phyloP scores from a whole-genome alignment of 2,797 vertebrate genomes.

The Masticophis lateralis region DNA sequence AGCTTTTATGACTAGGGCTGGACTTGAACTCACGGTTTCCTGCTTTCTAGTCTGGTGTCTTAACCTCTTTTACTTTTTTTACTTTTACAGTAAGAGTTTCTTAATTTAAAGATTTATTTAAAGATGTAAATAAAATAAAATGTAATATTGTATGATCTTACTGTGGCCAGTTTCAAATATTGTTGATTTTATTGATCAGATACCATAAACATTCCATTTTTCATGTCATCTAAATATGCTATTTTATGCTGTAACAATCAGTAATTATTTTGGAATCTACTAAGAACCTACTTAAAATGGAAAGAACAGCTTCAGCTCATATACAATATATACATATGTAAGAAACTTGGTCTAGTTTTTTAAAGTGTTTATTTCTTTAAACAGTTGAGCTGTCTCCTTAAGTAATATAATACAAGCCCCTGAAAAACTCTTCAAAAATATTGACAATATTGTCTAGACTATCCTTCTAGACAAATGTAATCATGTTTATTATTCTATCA shows the following conservation, averaged over 20 bases:
- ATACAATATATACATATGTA: background rate
- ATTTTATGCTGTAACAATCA: background rate
- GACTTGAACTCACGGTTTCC: too few relatives aligned
- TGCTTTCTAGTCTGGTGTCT: too few relatives aligned
- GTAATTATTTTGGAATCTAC: background rate
- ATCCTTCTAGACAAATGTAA: background rate
- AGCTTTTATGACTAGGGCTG: too few relatives aligned
- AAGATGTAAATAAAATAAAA: background rate
- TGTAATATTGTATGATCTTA: background rate
- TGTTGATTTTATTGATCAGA: background rate
- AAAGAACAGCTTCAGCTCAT: background rate
- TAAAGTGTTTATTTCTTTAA: background rate
- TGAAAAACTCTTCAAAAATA: background rate
- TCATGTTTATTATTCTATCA: background rate
- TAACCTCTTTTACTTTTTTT: too few relatives aligned
- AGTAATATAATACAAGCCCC: background rate
- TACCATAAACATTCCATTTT: background rate
- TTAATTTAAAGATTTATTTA: too few relatives aligned
- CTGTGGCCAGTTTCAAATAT: background rate
- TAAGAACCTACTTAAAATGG: background rate
- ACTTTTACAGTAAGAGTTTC: background rate
- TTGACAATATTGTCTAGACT: background rate
- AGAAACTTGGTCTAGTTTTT: background rate
- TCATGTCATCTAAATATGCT: background rate
- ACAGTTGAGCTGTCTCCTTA: background rate